A percentile compares a stretch with the other conserved stretches of the same genome.
phyloP scores from a whole-genome alignment of 2,888 invertebrate genomes.

The Metalampra italica region DNA sequence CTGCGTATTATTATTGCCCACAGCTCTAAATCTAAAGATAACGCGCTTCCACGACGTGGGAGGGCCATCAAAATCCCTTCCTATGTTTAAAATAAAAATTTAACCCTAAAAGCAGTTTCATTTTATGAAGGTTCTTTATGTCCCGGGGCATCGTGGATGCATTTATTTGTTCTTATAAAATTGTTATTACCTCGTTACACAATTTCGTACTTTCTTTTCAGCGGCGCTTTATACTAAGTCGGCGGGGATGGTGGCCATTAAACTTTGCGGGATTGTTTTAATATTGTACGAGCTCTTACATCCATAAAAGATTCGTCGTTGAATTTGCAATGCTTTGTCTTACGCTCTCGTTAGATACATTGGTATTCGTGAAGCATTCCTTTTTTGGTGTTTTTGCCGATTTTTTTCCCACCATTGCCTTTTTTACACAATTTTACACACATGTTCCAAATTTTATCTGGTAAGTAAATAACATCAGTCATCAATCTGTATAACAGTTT shows the following conservation, averaged over 20 bases:
- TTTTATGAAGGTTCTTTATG: constrained; percentile 63
- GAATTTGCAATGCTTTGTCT: constrained; percentile 22
- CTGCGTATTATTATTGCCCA: constrained; percentile 42
- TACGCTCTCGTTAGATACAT: constrained; percentile 10
- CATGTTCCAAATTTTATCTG: too few species aligned
- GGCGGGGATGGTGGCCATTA: constrained; percentile 26
- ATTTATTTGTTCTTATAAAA: constrained; percentile 64
- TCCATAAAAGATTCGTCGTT: constrained; percentile 17
- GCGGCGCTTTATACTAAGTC: constrained; percentile 32
- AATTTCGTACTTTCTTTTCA: constrained; percentile 41
- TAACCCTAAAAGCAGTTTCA: constrained; percentile 63
- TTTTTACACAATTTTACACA: too few species aligned
- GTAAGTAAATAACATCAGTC: too few species aligned
- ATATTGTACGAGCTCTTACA: constrained; percentile 33
- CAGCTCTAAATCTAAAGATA: constrained; percentile 68
- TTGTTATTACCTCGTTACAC: constrained; percentile 51
- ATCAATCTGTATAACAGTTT: too few species aligned
- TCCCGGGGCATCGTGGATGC: constrained; percentile 45
- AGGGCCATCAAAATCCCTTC: constrained; percentile 73
- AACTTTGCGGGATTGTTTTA: constrained; percentile 38
- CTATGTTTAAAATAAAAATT: constrained; percentile 79
- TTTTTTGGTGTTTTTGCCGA: neutral
- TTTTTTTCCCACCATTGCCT: too few species aligned
- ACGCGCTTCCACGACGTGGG: constrained; percentile 57
- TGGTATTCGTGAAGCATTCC: constrained; percentile 9